These are phyloP conservation scores for Oreochromis niloticus DNA, from an alignment of 2,113 vertebrate genomes.

Conservation along the genomic window DNA sequence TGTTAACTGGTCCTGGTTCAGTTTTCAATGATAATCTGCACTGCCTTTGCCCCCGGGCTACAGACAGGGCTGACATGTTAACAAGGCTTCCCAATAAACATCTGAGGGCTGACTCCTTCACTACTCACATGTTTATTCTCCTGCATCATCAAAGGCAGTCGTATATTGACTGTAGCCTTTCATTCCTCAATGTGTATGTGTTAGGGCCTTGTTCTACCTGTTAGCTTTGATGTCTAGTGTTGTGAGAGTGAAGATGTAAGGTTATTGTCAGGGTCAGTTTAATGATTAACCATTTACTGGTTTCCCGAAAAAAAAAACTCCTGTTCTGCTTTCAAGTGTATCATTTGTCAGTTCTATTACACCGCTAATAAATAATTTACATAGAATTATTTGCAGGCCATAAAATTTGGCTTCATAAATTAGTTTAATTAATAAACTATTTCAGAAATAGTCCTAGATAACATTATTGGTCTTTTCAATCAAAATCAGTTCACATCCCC, in stretches of 20 bases:
- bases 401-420: background rate
- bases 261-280: constrained; percentile 21
- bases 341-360: background rate
- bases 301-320: background rate
- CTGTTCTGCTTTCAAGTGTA: background rate
- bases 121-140: constrained; percentile 39
- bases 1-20: background rate
- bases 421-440: background rate
- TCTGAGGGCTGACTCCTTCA: background rate
- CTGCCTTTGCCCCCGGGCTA: background rate
- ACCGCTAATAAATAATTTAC: background rate
- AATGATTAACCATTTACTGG: constrained; percentile 13
- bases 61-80: constrained; percentile 51
- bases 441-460: background rate
- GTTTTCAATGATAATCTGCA: constrained; percentile 46
- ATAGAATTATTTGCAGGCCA: background rate
- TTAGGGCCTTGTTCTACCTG: constrained; percentile 31
- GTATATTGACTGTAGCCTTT: constrained; percentile 35
- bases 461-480: background rate
- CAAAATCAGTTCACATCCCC: background rate
- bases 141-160: constrained; percentile 36
- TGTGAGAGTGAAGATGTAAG: background rate
- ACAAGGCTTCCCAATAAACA: constrained; percentile 52
- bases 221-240: constrained; percentile 43
- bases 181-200: constrained; percentile 1